Evolutionary conservation across 2,888 invertebrate species (phyloP), one percentile per base, ranked within the genome.

Genomic region (Pseudanteris insignis): DNA sequence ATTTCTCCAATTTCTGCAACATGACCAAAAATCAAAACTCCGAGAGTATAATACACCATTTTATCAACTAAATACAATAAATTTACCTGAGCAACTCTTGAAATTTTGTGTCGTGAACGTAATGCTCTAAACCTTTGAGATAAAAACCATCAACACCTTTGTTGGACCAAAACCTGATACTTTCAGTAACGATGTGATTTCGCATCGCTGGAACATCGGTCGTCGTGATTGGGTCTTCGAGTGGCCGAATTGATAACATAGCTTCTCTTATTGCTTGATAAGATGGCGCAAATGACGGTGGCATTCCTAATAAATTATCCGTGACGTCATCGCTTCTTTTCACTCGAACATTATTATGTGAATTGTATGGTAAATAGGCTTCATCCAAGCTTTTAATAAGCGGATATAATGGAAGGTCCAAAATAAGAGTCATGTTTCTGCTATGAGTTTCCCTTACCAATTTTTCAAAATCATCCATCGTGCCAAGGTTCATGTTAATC

Each of bases 61-160:
- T n/a, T n/a, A n/a, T n/a, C n/a, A n/a, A n/a, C n/a, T n/a, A n/a
- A n/a, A n/a, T n/a, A n/a, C 18, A 25, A 33, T 14, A 26, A 38
- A 7, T 10, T 36, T 54, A 63, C 53, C 84, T 83, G 11, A 92
- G 73, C 26, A 85, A 83, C 37, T 81, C 80, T 0, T 82, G 79
- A 67, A 90, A 86, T 69, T 85, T 81, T 0, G 81, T 75, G 68
- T 89, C 86, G 28, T 86, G 81, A 2, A 85, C 82, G 70, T 88
- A 86, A 57, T 86, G 79, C 71, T 91, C 89, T 12, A 93, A 78
- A 6, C 90, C 90, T 77, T 92, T 92, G 4, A 96, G 81, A 75
- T 94, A 92, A 78, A 96, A 93, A 0, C 96, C 96, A 79, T 95
- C 92, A 2, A 95, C 89, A 4, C 90, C 91, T 62, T 86, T 83